Conservation (phyloP, 2,888 invertebrate species). For the Rhogogaster chlorosoma region DNA sequence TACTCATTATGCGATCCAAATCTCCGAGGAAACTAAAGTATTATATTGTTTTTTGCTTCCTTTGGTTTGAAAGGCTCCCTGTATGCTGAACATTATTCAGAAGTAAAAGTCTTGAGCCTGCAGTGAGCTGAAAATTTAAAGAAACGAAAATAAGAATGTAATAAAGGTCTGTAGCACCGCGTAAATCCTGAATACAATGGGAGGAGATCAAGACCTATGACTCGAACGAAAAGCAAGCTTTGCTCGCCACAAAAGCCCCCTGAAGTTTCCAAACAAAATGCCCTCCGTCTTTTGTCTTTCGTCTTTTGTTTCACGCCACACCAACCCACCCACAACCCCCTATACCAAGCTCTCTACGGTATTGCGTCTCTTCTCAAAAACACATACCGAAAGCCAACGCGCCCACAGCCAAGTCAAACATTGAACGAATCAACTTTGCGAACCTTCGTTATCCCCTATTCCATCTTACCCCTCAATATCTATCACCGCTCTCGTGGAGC, state of each 20-base stretch:
- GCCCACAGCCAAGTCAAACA: constrained; percentile 28
- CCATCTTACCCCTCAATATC: constrained; percentile 12
- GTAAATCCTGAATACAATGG: constrained; percentile 37
- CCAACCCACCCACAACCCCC: not conserved
- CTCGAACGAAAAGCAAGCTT: constrained; percentile 46
- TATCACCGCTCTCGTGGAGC: not conserved
- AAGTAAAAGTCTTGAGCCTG: not conserved
- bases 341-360: not conserved
- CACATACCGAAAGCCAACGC: not conserved
- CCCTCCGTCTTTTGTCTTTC: constrained; percentile 47
- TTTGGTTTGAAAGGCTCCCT: not conserved
- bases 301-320: constrained; percentile 26
- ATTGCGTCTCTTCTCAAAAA: constrained; percentile 28
- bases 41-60: not conserved
- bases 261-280: constrained; percentile 36
- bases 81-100: not conserved
- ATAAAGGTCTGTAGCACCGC: constrained; percentile 17
- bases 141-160: constrained; percentile 40
- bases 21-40: no score
- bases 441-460: constrained; percentile 17
- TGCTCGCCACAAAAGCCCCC: constrained; percentile 45
- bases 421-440: constrained; percentile 8
- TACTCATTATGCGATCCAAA: not conserved
- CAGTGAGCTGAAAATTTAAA: not conserved
- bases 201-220: constrained; percentile 44